These are phyloP conservation scores for Caenorhabditis auriculariae DNA, from an alignment of 2,888 invertebrate species.

Conservation along the genomic window DNA sequence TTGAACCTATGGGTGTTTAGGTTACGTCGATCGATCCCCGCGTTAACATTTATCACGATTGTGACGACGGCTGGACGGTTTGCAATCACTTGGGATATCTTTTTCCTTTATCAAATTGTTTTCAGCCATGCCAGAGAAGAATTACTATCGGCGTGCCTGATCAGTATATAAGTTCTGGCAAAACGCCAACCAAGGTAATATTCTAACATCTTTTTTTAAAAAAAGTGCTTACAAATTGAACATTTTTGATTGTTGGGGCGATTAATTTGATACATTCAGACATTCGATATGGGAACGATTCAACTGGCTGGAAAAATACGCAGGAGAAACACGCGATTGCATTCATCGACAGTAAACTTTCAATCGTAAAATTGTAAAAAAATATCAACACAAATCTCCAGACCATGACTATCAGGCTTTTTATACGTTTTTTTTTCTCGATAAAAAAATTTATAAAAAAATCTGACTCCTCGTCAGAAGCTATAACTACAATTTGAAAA, in stretches of 20 bases:
- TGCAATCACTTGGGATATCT: neutral
- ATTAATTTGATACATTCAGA: neutral
- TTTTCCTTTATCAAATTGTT: neutral
- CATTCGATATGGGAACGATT: conserved; percentile 39
- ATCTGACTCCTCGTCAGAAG: too few relatives aligned
- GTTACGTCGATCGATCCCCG: conserved; percentile 26
- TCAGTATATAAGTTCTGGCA: conserved; percentile 33
- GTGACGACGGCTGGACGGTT: conserved; percentile 43
- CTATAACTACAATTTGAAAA: too few relatives aligned
- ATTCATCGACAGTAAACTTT: conserved; percentile 26
- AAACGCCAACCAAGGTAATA: conserved; percentile 13
- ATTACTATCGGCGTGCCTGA: conserved; percentile 38
- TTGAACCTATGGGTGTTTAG: neutral
- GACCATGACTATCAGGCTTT: too few relatives aligned
- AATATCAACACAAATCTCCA: too few relatives aligned
- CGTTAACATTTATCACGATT: conserved; percentile 34
- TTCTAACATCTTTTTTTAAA: too few relatives aligned
- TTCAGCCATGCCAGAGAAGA: conserved; percentile 42
- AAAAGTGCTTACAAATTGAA: too few relatives aligned
- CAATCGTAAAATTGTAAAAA: too few relatives aligned
- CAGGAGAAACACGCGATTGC: conserved; percentile 40
- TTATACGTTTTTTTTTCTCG: too few relatives aligned
- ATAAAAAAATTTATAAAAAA: too few relatives aligned
- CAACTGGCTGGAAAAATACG: conserved; percentile 43
- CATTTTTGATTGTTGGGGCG: neutral